These are phyloP conservation scores for Drosophila asahinai DNA, from an alignment of 1,140 invertebrate genomes.

Conservation along the genomic window DNA sequence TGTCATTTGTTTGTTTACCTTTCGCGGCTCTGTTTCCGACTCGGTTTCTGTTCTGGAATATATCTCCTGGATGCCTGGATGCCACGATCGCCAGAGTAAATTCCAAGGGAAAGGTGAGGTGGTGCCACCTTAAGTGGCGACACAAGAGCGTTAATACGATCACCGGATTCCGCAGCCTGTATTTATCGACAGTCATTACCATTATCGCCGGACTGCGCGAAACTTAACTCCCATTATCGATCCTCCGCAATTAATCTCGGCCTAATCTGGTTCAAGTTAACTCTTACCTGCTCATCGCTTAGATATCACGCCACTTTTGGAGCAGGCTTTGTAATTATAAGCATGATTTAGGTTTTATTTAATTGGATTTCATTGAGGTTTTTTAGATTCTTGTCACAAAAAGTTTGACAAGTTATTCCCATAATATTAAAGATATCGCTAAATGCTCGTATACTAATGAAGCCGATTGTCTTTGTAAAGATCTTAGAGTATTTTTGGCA, in stretches of 20 bases:
- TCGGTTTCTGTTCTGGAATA: constrained; percentile 15
- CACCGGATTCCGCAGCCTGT: constrained; percentile 32
- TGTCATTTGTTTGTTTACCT: constrained; percentile 77
- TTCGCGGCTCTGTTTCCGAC: constrained; percentile 33
- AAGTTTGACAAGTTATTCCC: too few species aligned
- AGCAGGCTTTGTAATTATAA: not conserved
- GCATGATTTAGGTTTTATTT: not conserved
- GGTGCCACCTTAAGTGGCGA: constrained; percentile 30
- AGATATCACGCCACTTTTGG: constrained; percentile 1
- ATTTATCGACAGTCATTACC: constrained; percentile 41
- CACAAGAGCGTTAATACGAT: constrained; percentile 47
- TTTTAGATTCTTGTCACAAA: too few species aligned
- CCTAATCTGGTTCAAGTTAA: constrained; percentile 17
- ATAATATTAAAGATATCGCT: too few species aligned
- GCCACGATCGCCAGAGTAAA: constrained; percentile 31
- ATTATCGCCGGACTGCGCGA: constrained; percentile 38
- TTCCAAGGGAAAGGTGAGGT: constrained; percentile 8
- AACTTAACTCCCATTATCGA: constrained; percentile 41
- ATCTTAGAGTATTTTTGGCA: too few species aligned
- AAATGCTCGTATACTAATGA: too few species aligned
- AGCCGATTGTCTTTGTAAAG: too few species aligned
- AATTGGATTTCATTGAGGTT: not conserved
- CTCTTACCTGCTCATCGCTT: not conserved
- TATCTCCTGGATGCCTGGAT: constrained; percentile 1
- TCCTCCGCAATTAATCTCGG: constrained; percentile 33